Conservation (phyloP, 2,113 vertebrate species). For the Oncorhynchus masou region DNA sequence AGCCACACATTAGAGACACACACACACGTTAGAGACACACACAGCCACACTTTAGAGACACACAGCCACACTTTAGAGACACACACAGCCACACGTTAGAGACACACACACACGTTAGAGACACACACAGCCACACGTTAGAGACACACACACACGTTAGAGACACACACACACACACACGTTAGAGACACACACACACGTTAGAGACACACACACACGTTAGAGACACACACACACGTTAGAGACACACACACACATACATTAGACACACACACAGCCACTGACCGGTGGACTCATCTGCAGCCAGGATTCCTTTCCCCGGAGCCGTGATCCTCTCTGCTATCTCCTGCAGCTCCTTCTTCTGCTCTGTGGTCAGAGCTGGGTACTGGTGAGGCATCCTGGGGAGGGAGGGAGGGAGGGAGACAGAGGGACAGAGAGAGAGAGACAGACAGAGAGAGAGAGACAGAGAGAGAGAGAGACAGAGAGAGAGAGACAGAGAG, state of each 20-base stretch:
- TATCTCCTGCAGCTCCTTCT: slow-evolving; percentile 93
- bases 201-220: not conserved
- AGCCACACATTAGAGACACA: too few species aligned
- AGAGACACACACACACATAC: not conserved
- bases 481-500: too few species aligned
- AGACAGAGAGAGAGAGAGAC: too few species aligned
- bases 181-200: too few species aligned
- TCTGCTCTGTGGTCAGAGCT: slow-evolving; percentile 90
- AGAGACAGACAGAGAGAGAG: rapidly evolving
- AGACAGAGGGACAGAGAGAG: rapidly evolving
- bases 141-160: not conserved
- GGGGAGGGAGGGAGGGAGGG: too few species aligned
- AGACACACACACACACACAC: not conserved
- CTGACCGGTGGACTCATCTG: slow-evolving; percentile 95
- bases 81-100: too few species aligned
- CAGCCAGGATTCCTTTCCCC: slow-evolving; percentile 94
- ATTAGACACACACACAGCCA: not conserved
- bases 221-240: slow-evolving; percentile 3
- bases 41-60: too few species aligned
- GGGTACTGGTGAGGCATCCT: slow-evolving; percentile 92
- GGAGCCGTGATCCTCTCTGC: slow-evolving; percentile 87
- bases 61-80: too few species aligned
- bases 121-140: too few species aligned
- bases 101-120: too few species aligned
- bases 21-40: too few species aligned